Evolutionary conservation across 2,888 invertebrate species (phyloP), one percentile per base, ranked within the genome.

Genomic region (Idaea aversata): DNA sequence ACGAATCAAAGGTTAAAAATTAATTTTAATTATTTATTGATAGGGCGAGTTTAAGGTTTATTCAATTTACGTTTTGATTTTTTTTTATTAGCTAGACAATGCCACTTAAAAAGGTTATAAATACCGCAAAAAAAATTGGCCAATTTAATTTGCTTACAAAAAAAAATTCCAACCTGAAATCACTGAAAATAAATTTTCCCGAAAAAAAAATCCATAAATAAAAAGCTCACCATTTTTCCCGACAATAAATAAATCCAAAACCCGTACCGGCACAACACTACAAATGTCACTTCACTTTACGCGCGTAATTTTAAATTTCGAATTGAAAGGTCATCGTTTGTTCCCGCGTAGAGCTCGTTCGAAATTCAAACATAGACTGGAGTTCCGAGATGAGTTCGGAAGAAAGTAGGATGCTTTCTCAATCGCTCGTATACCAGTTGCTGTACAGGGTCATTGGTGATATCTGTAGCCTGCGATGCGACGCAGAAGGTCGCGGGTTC

Each of bases 331-430:
- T 59, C 34, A 25, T 59, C 10, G 5, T 59, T 59, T 59, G 10
- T 59, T 59, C 16, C n/a, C 58, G 58, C 58, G 58, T 1, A 34
- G 34, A 59, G 34, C 59, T 72, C 83, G 83, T 75, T 71, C 73
- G 69, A 67, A 70, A 72, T 70, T 57, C 63, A 69, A 64, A 62
- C 66, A 66, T 67, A 72, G 75, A 83, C 82, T 82, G 81, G 62
- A 67, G 66, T 63, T 68, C 65, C 64, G 62, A 80, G 77, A 81
- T 81, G 75, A 75, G 74, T 72, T 70, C 70, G 66, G 67, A 85
- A 85, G 87, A 87, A 87, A 86, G 86, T 83, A 79, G 85, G 84
- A 80, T 85, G 76, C 71, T 72, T 76, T 76, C 81, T 83, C 47
- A 47, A 13, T 47, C 47, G 47, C 13, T 13, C 7, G 2, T 25